These are phyloP conservation scores for Thecophora atra DNA, from an alignment of 2,888 invertebrate species.

Conservation along the genomic window DNA sequence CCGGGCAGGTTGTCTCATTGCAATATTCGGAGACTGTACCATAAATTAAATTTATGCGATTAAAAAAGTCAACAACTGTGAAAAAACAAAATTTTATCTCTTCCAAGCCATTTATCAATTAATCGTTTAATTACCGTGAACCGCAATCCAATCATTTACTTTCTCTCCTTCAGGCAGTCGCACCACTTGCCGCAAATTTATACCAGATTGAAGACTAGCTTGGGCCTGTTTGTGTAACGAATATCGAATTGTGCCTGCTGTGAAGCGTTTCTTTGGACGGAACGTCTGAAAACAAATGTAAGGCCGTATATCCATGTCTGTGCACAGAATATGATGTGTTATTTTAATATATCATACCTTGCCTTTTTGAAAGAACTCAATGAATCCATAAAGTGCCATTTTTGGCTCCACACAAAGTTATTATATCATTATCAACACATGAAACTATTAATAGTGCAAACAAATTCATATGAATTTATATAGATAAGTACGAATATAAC, in stretches of 20 bases:
- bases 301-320: neutral
- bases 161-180: conserved; percentile 85
- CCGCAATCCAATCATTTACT: conserved; percentile 91
- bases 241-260: conserved; percentile 85
- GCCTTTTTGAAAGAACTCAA: conserved; percentile 82
- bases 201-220: conserved; percentile 88
- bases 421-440: no score
- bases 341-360: conserved; percentile 68
- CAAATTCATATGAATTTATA: no score
- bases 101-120: conserved; percentile 14
- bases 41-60: conserved; percentile 90
- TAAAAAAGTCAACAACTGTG: conserved; percentile 92
- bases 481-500: no score
- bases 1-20: conserved; percentile 83
- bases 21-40: conserved; percentile 89
- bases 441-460: no score
- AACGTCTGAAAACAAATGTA: conserved; percentile 76
- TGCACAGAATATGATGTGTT: no score
- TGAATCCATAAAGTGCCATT: conserved; percentile 77
- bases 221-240: conserved; percentile 90
- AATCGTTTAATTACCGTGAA: conserved; percentile 75
- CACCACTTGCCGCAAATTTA: conserved; percentile 84
- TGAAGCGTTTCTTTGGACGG: conserved; percentile 86
- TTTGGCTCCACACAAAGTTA: conserved; percentile 19
- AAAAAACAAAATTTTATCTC: conserved; percentile 24